phyloP scores from a whole-genome alignment of 1,140 invertebrate species.

The Drosophila ohnishii region DNA sequence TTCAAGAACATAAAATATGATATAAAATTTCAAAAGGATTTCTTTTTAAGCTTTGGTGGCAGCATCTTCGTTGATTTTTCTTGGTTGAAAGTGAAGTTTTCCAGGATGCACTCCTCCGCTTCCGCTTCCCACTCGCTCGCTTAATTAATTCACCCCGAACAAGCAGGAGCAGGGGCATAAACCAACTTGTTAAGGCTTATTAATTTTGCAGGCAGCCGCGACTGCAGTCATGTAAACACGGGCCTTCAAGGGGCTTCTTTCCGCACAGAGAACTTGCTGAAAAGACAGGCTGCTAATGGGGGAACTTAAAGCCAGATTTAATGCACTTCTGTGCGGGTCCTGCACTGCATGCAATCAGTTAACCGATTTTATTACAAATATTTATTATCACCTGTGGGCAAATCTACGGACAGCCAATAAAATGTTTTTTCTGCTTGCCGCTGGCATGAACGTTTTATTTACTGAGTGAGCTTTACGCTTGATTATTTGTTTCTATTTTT shows the following conservation, averaged over 20 bases:
- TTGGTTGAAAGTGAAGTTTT: neutral
- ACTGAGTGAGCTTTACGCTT: constrained; percentile 9
- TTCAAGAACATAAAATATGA: neutral
- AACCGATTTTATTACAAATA: constrained; percentile 36
- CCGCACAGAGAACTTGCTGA: neutral
- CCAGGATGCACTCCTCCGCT: constrained; percentile 5
- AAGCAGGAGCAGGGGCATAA: constrained; percentile 20
- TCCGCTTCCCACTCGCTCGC: constrained; percentile 1
- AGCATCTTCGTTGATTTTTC: neutral
- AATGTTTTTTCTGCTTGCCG: constrained; percentile 16
- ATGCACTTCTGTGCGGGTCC: constrained; percentile 25
- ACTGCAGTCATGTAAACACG: constrained; percentile 44
- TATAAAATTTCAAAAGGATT: neutral
- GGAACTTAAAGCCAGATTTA: constrained; percentile 16
- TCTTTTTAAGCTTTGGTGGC: too few species aligned
- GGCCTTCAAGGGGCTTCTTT: constrained; percentile 13
- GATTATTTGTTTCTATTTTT: constrained; percentile 34
- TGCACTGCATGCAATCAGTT: constrained; percentile 2
- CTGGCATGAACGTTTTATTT: constrained; percentile 26
- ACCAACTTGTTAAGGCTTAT: constrained; percentile 49
- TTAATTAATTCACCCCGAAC: constrained; percentile 38
- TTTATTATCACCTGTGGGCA: constrained; percentile 32
- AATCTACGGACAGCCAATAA: constrained; percentile 30
- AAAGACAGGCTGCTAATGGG: constrained; percentile 5
- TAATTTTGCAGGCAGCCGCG: constrained; percentile 47